These are phyloP conservation scores for Steromphala cineraria DNA, from an alignment of 2,888 invertebrate genomes.

Conservation along the genomic window DNA sequence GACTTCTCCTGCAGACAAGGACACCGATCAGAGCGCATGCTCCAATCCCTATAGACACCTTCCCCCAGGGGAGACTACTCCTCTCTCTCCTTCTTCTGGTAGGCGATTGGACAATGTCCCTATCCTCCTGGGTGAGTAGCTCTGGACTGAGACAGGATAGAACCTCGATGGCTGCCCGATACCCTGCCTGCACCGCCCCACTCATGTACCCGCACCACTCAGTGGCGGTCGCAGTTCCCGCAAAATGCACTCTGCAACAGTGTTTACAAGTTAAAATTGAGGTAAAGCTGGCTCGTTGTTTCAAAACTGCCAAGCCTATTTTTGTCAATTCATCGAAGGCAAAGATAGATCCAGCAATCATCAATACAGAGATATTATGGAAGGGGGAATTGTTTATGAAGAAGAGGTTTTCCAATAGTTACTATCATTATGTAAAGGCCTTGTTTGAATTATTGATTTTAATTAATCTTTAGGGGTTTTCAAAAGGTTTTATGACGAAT, in stretches of 20 bases:
- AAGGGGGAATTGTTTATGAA: no score
- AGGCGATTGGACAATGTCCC: neutral
- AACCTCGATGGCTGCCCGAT: conserved; percentile 71
- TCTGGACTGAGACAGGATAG: neutral
- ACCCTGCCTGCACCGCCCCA: conserved; percentile 73
- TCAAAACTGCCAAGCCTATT: no score
- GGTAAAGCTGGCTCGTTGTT: no score
- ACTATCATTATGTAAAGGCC: no score
- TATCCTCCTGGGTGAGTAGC: neutral
- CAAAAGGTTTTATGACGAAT: no score
- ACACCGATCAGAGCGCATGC: neutral
- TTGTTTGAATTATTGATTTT: no score
- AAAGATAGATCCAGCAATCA: no score
- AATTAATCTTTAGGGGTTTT: no score
- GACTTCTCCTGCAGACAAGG: neutral
- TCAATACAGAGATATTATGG: no score
- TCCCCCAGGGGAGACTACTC: neutral
- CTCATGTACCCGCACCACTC: conserved; percentile 74
- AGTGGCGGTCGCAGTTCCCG: conserved; percentile 73
- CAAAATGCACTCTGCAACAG: conserved; percentile 68
- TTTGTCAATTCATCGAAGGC: no score
- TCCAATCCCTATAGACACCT: neutral
- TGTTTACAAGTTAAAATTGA: neutral
- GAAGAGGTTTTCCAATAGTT: no score
- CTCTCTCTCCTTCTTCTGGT: neutral